These are phyloP conservation scores for Anticlea derivata DNA, from an alignment of 2,888 invertebrate species.

Conservation along the genomic window DNA sequence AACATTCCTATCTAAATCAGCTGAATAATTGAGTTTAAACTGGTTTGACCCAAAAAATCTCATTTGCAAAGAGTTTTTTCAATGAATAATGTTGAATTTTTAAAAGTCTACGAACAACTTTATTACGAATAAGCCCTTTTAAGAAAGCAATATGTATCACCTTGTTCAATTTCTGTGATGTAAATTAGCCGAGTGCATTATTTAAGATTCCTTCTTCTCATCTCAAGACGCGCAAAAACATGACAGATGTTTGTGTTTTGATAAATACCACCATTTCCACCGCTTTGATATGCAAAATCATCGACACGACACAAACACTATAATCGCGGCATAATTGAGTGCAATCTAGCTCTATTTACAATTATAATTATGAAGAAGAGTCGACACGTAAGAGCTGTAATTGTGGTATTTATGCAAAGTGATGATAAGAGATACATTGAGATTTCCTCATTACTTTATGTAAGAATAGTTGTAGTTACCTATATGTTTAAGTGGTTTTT, in stretches of 20 bases:
- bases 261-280: neutral
- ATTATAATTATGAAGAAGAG: conserved; percentile 25
- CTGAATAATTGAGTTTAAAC: too few relatives aligned
- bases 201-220: neutral
- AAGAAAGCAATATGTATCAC: too few relatives aligned
- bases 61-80: too few relatives aligned
- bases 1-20: too few relatives aligned
- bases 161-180: too few relatives aligned
- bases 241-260: neutral
- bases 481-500: too few relatives aligned
- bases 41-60: too few relatives aligned
- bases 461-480: neutral
- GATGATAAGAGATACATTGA: conserved; percentile 19
- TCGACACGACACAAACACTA: conserved; percentile 5
- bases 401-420: conserved; percentile 27
- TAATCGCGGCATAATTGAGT: conserved; percentile 14
- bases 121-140: too few relatives aligned
- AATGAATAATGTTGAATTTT: too few relatives aligned
- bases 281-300: conserved; percentile 14
- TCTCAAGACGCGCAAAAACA: neutral
- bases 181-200: neutral
- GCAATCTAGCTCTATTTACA: conserved; percentile 21
- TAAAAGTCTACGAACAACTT: too few relatives aligned
- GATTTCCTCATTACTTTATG: conserved; percentile 10
- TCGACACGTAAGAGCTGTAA: conserved; percentile 19